Base-by-base conservation (phyloP, 2,113 vertebrate genomes). In the Halcyon senegalensis region DNA sequence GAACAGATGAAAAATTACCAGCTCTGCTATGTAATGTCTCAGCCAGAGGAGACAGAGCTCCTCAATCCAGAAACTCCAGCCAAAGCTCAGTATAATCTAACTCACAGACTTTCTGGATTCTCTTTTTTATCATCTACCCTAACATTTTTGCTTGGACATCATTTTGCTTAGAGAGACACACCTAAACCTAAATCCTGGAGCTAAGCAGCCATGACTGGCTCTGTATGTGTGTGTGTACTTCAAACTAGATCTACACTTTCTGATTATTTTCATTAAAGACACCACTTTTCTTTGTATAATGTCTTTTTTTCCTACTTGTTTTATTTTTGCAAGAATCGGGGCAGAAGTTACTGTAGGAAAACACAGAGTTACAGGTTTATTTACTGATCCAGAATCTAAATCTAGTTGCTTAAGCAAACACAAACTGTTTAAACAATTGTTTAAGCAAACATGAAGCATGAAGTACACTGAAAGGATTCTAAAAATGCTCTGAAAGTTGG, bases 11-110 rank as follows among this genome's bases (percentile, higher is more conserved):
- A 87, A 93, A 84, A 76, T 84, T 9, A 56, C 1, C 5, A 79
- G 86, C 77, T 89, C 51, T 91, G 84, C 91, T 89, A 25, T 85
- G 84, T 80, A 62, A 72, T 25, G 44, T 86, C 84, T 75, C 37
- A 87, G 58, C 77, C 89, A 93, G 94, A 87, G 84, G 84, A 91
- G 87, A 94, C 89, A 74, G 69, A 78, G 43, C 66, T 93, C 64
- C 60, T 92, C 37, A 27, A 53, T 48, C 80, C 90, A 94, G 73
- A 69, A 87, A 0, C 73, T 56, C 39, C 89, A 76, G 93, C 90
- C 91, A 89, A 94, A 89, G 21, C 88, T 48, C 41, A 37, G 76
- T 11, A 25, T 87, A 91, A 90, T 58, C 62, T 30, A 72, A 94
- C 37, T 56, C 74, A 31, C 67, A 82, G 48, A 41, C 44, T 58